Conservation (phyloP, 1,140 invertebrate species). For the Brachionus rubens region DNA sequence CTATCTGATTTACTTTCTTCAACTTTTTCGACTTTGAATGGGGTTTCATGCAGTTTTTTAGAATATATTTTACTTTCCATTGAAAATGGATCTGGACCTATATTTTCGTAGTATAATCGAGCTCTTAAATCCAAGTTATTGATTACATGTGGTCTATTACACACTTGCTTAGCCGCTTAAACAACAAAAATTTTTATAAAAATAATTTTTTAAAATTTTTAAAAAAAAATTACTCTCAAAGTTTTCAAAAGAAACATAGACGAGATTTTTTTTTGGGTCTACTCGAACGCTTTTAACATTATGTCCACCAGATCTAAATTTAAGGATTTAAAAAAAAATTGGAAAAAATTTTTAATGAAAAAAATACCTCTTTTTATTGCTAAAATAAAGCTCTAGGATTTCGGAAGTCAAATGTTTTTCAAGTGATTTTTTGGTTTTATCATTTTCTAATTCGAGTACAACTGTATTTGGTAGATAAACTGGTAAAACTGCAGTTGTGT, state of each 20-base stretch:
- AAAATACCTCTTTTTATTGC: constrained; percentile 33
- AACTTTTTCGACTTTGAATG: neutral
- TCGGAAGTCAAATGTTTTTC: neutral
- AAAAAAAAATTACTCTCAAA: constrained; percentile 28
- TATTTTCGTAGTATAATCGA: constrained; percentile 11
- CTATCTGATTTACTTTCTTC: neutral
- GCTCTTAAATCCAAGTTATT: constrained; percentile 5
- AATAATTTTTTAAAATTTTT: neutral
- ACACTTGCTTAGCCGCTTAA: constrained; percentile 1
- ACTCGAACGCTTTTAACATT: constrained; percentile 14
- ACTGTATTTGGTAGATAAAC: constrained; percentile 25
- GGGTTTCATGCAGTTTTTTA: neutral
- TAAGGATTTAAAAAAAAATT: neutral
- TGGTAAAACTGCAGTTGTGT: neutral
- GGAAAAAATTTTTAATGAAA: neutral
- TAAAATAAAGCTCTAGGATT: constrained; percentile 31
- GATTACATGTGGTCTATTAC: neutral
- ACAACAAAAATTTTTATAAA: neutral
- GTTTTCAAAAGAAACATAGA: constrained; percentile 1
- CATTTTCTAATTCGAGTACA: constrained; percentile 16
- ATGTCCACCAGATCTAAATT: constrained; percentile 26
- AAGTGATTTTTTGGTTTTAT: neutral
- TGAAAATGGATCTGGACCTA: constrained; percentile 21
- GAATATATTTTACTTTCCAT: neutral
- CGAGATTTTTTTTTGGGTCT: constrained; percentile 1